These are phyloP conservation scores for Meteorus cinctellus DNA, from an alignment of 2,888 invertebrate species.

Conservation along the genomic window DNA sequence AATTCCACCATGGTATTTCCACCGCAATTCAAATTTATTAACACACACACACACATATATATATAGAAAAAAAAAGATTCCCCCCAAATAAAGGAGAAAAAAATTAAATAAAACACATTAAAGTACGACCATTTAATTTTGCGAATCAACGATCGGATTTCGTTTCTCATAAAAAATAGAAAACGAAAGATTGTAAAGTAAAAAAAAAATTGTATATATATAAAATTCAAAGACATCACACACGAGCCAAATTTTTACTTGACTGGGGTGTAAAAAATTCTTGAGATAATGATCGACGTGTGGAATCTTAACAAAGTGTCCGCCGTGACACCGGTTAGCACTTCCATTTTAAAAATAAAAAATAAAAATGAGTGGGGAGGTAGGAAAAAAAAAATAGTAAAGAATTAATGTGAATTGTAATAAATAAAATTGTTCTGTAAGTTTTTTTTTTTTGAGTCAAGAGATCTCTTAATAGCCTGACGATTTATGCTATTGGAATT, in stretches of 20 bases:
- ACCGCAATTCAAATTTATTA: conserved; percentile 6
- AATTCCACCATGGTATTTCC: conserved; percentile 24
- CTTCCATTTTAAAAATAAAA: conserved; percentile 39
- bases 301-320: conserved; percentile 47
- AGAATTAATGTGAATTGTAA: no score
- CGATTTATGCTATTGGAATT: conserved; percentile 26
- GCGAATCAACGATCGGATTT: conserved; percentile 33
- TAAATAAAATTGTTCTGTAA: background rate
- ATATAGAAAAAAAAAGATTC: background rate
- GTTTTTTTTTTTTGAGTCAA: background rate
- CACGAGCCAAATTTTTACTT: conserved; percentile 33
- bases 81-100: background rate
- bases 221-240: background rate
- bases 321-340: conserved; percentile 50
- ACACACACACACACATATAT: background rate
- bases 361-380: no score
- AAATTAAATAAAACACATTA: background rate
- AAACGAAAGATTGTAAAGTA: background rate
- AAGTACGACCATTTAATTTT: conserved; percentile 22
- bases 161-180: conserved; percentile 38
- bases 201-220: background rate
- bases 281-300: conserved; percentile 28
- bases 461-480: conserved; percentile 37
- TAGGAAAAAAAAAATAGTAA: no score
- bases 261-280: conserved; percentile 42